These are phyloP conservation scores for Zosterops hypoxanthus DNA, from an alignment of 2,113 vertebrate genomes.

Conservation along the genomic window DNA sequence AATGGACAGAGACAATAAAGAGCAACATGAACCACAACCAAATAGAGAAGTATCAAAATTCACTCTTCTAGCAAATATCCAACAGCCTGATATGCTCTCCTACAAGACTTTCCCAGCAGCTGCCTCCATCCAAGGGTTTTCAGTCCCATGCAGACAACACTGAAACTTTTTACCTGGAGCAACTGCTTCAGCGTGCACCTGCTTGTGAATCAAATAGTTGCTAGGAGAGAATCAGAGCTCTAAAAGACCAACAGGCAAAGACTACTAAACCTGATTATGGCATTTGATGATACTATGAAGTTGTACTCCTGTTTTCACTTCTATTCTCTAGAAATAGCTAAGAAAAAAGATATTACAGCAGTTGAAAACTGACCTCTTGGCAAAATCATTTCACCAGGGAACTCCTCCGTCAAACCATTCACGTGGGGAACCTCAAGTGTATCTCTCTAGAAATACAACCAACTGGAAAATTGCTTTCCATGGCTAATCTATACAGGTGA, in stretches of 20 bases:
- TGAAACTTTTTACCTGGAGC: background rate
- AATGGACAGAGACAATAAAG: background rate
- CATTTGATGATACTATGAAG: background rate
- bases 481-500: background rate
- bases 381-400: background rate
- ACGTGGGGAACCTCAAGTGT: background rate
- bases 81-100: background rate
- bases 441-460: background rate
- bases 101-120: background rate
- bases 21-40: background rate
- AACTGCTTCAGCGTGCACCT: background rate
- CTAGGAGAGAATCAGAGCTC: background rate
- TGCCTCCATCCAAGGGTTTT: background rate
- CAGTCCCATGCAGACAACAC: background rate
- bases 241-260: background rate
- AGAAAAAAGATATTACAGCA: background rate
- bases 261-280: background rate
- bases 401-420: background rate
- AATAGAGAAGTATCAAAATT: background rate
- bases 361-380: background rate
- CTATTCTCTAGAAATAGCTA: background rate
- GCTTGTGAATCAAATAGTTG: background rate
- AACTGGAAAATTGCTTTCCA: background rate
- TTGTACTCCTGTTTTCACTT: background rate
- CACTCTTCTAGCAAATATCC: background rate